A percentile compares a stretch with the other conserved stretches of the same genome.
phyloP scores from a whole-genome alignment of 2,113 vertebrate genomes.

The Phylloscopus whistleri region DNA sequence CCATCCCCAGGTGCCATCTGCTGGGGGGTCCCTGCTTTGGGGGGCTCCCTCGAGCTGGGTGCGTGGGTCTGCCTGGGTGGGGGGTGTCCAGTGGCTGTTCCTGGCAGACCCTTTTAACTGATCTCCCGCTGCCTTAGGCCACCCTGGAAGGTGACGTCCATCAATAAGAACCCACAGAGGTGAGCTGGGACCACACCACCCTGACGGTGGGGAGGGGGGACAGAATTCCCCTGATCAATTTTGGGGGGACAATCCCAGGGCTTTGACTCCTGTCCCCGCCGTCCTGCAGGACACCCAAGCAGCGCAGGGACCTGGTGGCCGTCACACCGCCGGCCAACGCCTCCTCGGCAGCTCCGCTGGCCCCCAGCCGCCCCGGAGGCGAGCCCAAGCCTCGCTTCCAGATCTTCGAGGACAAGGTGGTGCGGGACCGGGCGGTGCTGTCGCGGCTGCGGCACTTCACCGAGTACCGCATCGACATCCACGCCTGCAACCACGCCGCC shows the following conservation, averaged over 20 bases:
- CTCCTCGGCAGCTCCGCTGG: not conserved
- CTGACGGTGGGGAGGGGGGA: too few species aligned
- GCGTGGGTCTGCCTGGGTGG: not conserved
- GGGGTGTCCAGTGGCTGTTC: not conserved
- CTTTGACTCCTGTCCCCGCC: accelerated
- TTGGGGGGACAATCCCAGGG: accelerated
- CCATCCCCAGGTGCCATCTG: conserved; percentile 71
- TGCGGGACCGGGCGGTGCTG: conserved; percentile 71
- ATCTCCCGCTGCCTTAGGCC: conserved; percentile 43
- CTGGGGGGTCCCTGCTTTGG: not conserved
- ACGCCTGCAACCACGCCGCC: conserved; percentile 80
- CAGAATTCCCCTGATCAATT: not conserved
- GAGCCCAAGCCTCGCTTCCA: conserved; percentile 51
- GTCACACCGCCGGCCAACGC: not conserved
- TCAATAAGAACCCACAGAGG: conserved; percentile 72
- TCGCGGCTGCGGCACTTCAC: conserved; percentile 77
- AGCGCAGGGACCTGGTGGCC: conserved; percentile 17
- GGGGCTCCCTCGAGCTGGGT: not conserved
- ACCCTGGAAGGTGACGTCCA: conserved; percentile 79
- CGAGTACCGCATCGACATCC: conserved; percentile 82
- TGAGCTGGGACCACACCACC: not conserved
- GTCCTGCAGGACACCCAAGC: conserved; percentile 27
- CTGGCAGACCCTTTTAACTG: not conserved
- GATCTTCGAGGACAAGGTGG: conserved; percentile 79
- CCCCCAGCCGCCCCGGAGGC: accelerated